Conservation (phyloP, 2,113 vertebrate genomes). For the Chionomys nivalis region DNA sequence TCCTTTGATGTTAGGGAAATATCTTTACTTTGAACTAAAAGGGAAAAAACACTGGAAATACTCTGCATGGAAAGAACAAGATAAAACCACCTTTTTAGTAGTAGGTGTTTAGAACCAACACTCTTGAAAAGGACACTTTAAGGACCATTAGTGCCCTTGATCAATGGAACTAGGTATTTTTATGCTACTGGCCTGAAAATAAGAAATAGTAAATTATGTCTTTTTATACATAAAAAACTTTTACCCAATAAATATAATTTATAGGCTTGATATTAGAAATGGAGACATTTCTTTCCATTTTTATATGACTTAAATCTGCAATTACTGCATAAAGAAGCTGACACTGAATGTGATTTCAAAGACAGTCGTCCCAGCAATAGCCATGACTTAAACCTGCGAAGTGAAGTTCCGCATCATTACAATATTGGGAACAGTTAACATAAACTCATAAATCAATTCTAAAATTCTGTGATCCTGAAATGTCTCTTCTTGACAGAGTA, state of each 20-base stretch:
- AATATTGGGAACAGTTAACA: not conserved
- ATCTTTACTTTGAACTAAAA: conserved; percentile 34
- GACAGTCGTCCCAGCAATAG: not conserved
- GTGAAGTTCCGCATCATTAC: not conserved
- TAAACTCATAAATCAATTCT: not conserved
- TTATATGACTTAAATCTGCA: not conserved
- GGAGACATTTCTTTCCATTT: not conserved
- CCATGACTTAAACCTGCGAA: not conserved
- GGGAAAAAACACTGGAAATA: not conserved
- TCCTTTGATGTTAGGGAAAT: not conserved
- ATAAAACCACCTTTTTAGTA: conserved; percentile 7
- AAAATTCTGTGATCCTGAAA: not conserved
- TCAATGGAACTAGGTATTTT: not conserved
- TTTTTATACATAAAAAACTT: not conserved
- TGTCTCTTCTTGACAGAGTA: not conserved
- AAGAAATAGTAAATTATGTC: conserved; percentile 4
- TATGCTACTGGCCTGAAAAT: not conserved
- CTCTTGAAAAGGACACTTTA: conserved; percentile 5
- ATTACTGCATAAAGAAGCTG: not conserved
- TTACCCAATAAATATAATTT: not conserved
- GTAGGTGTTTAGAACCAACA: not conserved
- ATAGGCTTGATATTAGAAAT: not conserved
- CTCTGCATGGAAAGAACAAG: not conserved
- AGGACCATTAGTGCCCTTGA: not conserved
- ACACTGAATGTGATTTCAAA: not conserved